These are phyloP conservation scores for Parnassius apollo DNA, from an alignment of 2,888 invertebrate species.

Conservation along the genomic window DNA sequence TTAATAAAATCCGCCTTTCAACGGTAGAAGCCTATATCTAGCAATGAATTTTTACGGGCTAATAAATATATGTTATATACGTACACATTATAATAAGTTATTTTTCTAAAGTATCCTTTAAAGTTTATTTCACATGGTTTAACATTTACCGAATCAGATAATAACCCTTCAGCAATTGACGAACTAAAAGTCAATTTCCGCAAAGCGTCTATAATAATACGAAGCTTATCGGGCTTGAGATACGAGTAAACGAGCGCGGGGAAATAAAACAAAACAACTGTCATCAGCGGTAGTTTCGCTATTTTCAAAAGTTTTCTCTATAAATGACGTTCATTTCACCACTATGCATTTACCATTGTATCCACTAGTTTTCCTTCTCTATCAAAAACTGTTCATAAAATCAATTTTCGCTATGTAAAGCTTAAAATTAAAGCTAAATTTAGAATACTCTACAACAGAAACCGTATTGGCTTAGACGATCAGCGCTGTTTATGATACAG, in stretches of 20 bases:
- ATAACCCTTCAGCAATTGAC: slow-evolving; percentile 55
- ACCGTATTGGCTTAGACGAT: no score
- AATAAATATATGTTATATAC: no score
- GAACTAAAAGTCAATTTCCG: slow-evolving; percentile 71
- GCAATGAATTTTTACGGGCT: background rate
- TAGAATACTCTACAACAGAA: no score
- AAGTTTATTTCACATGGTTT: background rate
- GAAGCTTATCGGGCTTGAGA: slow-evolving; percentile 57
- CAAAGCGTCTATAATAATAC: slow-evolving; percentile 56
- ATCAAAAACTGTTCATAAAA: no score
- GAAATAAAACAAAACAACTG: slow-evolving; percentile 74
- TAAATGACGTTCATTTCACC: slow-evolving; percentile 11
- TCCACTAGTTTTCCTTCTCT: background rate
- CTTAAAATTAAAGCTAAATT: no score
- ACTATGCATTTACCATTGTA: slow-evolving; percentile 20
- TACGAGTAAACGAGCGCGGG: slow-evolving; percentile 52
- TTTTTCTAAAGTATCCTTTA: no score
- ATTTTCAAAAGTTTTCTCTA: slow-evolving; percentile 27
- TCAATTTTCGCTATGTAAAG: no score
- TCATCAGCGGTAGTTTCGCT: slow-evolving; percentile 65
- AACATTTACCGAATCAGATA: background rate
- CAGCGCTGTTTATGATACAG: no score
- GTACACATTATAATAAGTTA: no score
- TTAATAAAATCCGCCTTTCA: no score
- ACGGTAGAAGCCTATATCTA: background rate